These are phyloP conservation scores for Coleophora deauratella DNA, from an alignment of 2,888 invertebrate genomes.

Conservation along the genomic window DNA sequence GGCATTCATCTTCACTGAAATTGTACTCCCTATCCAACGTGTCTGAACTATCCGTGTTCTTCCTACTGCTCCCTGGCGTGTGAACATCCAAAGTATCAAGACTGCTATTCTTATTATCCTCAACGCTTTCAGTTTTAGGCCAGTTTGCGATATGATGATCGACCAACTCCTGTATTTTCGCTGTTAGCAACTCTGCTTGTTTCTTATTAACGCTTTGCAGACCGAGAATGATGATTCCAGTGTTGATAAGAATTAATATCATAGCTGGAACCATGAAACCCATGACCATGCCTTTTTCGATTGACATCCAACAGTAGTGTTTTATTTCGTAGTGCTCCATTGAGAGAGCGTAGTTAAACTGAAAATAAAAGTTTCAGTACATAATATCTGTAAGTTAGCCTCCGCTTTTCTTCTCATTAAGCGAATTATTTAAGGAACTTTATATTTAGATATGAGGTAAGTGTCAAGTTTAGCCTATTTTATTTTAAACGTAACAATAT, in stretches of 20 bases:
- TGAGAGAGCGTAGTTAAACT: constrained; percentile 79
- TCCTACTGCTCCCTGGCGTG: constrained; percentile 53
- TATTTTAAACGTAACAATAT: too few relatives aligned
- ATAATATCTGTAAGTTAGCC: neutral
- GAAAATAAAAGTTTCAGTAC: constrained; percentile 32
- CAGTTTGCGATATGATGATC: constrained; percentile 58
- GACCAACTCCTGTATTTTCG: constrained; percentile 59
- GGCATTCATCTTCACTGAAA: constrained; percentile 53
- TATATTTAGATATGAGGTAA: too few relatives aligned
- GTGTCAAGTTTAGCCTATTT: too few relatives aligned
- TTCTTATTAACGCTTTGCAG: constrained; percentile 60
- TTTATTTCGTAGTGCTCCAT: constrained; percentile 82
- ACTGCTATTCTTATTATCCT: constrained; percentile 43
- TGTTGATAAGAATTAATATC: constrained; percentile 77
- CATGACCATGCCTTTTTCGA: constrained; percentile 83
- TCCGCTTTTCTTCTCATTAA: too few relatives aligned
- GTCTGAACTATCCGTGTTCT: constrained; percentile 62
- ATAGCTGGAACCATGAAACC: constrained; percentile 84
- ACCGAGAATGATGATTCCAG: constrained; percentile 74
- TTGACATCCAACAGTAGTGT: constrained; percentile 85
- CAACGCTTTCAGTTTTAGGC: constrained; percentile 42
- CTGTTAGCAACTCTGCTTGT: constrained; percentile 57
- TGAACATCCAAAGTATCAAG: constrained; percentile 53
- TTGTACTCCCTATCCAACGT: constrained; percentile 55
- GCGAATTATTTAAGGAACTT: too few relatives aligned